A percentile compares a stretch with the other conserved stretches of the same genome.
Conservation (phyloP, 2,888 invertebrate species). For the Gari tellinella region DNA sequence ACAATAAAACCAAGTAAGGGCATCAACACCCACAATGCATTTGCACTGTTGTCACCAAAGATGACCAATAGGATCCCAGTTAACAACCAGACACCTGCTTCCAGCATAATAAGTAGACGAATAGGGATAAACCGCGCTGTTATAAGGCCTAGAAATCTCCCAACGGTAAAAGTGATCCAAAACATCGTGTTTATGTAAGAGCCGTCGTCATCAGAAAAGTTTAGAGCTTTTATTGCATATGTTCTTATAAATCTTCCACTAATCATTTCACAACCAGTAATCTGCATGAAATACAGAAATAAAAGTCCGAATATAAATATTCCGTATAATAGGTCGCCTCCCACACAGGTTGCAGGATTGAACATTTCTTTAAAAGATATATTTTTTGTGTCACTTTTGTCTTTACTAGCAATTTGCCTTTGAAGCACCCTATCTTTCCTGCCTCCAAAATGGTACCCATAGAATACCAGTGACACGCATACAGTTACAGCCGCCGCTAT, state of each 20-base stretch:
- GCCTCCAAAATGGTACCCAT: slow-evolving; percentile 54
- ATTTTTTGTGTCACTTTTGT: too few relatives aligned
- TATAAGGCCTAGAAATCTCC: slow-evolving; percentile 61
- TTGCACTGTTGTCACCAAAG: slow-evolving; percentile 42
- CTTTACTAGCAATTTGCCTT: background rate
- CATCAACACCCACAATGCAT: slow-evolving; percentile 67
- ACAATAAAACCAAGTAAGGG: slow-evolving; percentile 63
- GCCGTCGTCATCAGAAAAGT: too few relatives aligned
- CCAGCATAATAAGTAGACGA: slow-evolving; percentile 57
- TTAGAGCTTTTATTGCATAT: slow-evolving; percentile 66
- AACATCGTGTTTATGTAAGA: too few relatives aligned
- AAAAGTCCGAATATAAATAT: slow-evolving; percentile 57
- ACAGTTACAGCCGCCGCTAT: slow-evolving; percentile 56
- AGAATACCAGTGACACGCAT: slow-evolving; percentile 57
- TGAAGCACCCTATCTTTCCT: slow-evolving; percentile 1
- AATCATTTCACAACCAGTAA: slow-evolving; percentile 68
- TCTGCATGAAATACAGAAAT: slow-evolving; percentile 65
- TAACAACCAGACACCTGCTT: slow-evolving; percentile 51
- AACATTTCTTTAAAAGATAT: too few relatives aligned
- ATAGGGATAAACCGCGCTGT: slow-evolving; percentile 62
- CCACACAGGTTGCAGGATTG: slow-evolving; percentile 65
- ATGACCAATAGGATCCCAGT: slow-evolving; percentile 52
- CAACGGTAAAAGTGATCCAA: slow-evolving; percentile 69
- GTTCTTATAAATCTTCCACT: slow-evolving; percentile 71
- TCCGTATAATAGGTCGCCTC: slow-evolving; percentile 62